Evolutionary conservation across 2,888 invertebrate genomes (phyloP).

Genomic region (Andrena marginata): DNA sequence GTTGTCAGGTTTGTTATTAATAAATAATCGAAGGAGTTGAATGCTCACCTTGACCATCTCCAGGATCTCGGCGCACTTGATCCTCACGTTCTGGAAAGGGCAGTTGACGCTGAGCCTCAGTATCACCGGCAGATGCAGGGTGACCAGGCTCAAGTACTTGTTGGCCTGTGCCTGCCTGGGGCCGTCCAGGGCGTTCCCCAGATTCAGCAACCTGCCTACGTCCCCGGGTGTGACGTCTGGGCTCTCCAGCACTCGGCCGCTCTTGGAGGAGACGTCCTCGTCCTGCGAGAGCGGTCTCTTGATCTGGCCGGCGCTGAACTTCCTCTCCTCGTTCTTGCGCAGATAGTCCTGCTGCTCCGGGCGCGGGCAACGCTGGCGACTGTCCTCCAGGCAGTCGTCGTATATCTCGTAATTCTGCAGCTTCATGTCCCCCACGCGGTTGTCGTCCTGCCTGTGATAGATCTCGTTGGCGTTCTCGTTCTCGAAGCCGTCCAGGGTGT

Average conservation of each 20-base stretch:
- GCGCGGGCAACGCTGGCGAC: conserved; percentile 15
- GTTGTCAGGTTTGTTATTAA: no score
- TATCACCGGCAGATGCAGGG: conserved; percentile 87
- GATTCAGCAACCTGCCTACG: conserved; percentile 84
- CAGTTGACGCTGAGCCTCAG: conserved; percentile 87
- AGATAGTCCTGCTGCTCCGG: conserved; percentile 72
- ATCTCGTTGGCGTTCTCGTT: conserved; percentile 69
- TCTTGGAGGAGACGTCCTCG: conserved; percentile 82
- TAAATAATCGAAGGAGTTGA: neutral
- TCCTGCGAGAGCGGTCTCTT: conserved; percentile 82
- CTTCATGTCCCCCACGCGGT: conserved; percentile 68
- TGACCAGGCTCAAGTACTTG: conserved; percentile 86
- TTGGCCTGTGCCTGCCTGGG: conserved; percentile 84
- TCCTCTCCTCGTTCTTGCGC: conserved; percentile 77
- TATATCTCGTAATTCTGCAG: conserved; percentile 64
- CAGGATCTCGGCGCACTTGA: conserved; percentile 87
- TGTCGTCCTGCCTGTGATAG: conserved; percentile 56
- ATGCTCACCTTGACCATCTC: conserved; percentile 87
- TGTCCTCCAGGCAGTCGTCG: conserved; percentile 58
- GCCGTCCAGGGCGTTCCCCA: conserved; percentile 82
- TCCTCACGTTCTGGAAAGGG: conserved; percentile 87
- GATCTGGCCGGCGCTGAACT: conserved; percentile 81
- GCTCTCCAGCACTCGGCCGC: conserved; percentile 81
- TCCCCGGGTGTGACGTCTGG: conserved; percentile 84
- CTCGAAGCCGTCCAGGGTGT: conserved; percentile 81